Conservation (phyloP, 2,113 vertebrate genomes). For the Raja brachyura region DNA sequence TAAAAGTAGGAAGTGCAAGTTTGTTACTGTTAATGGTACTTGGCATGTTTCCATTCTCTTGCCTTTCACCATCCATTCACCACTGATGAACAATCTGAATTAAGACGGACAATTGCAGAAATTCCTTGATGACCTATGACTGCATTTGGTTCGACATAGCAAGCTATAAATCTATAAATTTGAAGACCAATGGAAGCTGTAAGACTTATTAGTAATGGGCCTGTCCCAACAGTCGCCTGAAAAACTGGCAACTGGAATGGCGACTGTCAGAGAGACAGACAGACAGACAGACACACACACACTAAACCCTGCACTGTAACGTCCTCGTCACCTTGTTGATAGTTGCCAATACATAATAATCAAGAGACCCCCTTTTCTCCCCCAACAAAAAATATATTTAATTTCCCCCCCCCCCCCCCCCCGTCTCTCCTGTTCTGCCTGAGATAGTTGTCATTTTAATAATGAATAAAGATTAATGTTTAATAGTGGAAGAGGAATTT, state of each 20-base stretch:
- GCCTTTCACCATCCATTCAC: background rate
- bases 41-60: background rate
- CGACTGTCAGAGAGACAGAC: too few relatives aligned
- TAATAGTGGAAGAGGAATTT: background rate
- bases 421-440: too few relatives aligned
- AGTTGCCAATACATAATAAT: background rate
- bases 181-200: too few relatives aligned
- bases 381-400: too few relatives aligned
- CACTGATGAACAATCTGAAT: too few relatives aligned
- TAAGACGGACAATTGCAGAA: too few relatives aligned
- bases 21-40: background rate
- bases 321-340: background rate
- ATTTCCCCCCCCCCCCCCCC: too few relatives aligned
- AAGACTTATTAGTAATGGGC: too few relatives aligned
- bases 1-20: background rate
- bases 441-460: background rate
- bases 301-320: background rate
- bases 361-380: background rate
- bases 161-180: background rate
- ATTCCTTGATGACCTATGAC: background rate
- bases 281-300: too few relatives aligned
- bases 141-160: background rate
- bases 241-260: too few relatives aligned
- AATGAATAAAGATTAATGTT: background rate
- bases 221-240: too few relatives aligned